A percentile compares a stretch with the other conserved stretches of the same genome.
Evolutionary conservation across 2,797 vertebrate genomes (phyloP).

Genomic region (Potorous gilbertii): DNA sequence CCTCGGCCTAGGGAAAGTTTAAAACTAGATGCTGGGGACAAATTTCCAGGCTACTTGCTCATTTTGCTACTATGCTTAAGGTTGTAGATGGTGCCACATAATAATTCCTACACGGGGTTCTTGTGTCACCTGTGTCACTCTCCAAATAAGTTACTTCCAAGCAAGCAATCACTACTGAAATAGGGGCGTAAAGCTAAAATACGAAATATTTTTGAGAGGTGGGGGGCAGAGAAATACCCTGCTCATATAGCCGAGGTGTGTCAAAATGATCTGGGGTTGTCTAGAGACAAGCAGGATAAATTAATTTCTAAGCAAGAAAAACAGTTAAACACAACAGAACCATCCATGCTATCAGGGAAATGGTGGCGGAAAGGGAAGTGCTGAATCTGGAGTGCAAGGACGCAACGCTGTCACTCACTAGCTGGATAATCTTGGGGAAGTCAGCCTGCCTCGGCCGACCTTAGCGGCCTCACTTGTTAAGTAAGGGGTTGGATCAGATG

Average conservation of each 20-base stretch:
- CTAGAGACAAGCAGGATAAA: constrained; percentile 30
- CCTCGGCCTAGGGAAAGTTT: constrained; percentile 22
- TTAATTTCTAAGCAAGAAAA: not conserved
- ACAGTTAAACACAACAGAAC: not conserved
- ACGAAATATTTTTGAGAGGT: not conserved
- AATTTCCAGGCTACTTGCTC: not conserved
- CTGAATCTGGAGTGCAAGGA: not conserved
- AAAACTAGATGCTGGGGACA: constrained; percentile 27
- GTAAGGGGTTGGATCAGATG: not conserved
- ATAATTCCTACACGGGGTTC: not conserved
- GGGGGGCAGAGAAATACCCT: constrained; percentile 1
- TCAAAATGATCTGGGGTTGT: constrained; percentile 1
- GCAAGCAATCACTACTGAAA: not conserved
- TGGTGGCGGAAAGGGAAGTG: not conserved
- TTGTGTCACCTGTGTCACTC: constrained; percentile 31
- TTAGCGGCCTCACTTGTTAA: not conserved
- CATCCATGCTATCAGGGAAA: not conserved
- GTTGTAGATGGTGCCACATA: constrained; percentile 24
- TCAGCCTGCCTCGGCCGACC: not conserved
- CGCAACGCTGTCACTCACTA: not conserved
- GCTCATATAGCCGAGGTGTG: constrained; percentile 19
- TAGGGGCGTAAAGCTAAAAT: constrained; percentile 8
- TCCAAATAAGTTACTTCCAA: constrained; percentile 37
- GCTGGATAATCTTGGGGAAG: not conserved
- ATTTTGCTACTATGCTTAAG: constrained; percentile 39